Percentiles rank a stretch among this genome's conserved stretches.
Evolutionary conservation across 2,888 invertebrate genomes (phyloP).

Genomic region (Periphyllus acericola): DNA sequence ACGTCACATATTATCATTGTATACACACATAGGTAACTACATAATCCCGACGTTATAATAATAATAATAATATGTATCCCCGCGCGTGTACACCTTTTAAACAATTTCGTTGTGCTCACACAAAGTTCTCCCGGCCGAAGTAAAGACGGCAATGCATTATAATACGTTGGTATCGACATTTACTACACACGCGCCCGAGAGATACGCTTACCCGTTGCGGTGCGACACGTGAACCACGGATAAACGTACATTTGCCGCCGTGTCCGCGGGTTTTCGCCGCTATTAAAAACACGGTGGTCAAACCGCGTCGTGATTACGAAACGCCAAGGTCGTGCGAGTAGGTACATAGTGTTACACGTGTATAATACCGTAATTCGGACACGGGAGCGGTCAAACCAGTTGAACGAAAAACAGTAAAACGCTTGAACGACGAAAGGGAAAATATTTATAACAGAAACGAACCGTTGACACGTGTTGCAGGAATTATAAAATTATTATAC

Average conservation of each 20-base stretch:
- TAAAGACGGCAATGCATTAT: background rate
- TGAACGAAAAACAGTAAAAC: background rate
- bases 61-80: background rate
- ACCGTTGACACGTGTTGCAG: background rate
- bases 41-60: background rate
- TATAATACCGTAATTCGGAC: background rate
- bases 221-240: background rate
- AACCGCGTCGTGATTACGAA: background rate
- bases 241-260: background rate
- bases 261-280: background rate
- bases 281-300: background rate
- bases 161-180: background rate
- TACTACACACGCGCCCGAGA: background rate
- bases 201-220: background rate
- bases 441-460: background rate
- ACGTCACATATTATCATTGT: background rate
- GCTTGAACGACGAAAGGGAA: background rate
- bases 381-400: background rate
- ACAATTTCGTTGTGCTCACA: background rate
- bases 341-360: background rate
- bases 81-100: background rate
- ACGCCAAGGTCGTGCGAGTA: background rate
- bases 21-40: too few species aligned
- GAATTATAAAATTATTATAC: background rate
- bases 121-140: background rate